Evolutionary conservation across 2,888 invertebrate genomes (phyloP).

Genomic region (Synergus itoensis): DNA sequence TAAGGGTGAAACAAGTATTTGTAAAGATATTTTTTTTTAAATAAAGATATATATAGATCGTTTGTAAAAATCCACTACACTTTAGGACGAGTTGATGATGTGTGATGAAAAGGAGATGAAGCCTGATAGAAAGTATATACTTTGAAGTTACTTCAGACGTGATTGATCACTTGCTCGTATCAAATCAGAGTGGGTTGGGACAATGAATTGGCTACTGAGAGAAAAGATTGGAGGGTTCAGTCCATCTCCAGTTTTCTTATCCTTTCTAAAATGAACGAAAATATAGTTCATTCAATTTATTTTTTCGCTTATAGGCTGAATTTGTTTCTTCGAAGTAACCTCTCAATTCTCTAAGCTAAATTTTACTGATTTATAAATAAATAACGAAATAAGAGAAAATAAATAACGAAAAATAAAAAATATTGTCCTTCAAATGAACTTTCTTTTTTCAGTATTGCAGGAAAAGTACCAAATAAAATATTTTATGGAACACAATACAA

Average conservation of each 20-base stretch:
- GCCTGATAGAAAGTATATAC: neutral
- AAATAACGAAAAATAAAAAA: neutral
- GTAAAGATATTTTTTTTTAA: neutral
- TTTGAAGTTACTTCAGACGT: neutral
- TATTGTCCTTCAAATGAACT: neutral
- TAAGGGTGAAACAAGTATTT: no score
- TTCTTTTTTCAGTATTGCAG: neutral
- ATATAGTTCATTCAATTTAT: neutral
- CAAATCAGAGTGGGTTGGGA: conserved; percentile 5
- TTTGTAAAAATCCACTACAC: neutral
- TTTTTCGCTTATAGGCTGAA: neutral
- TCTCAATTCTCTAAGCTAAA: conserved; percentile 13
- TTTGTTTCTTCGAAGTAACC: neutral
- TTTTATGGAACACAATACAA: neutral
- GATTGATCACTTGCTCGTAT: conserved; percentile 7
- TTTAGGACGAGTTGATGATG: neutral
- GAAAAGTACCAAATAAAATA: neutral
- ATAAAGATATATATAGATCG: neutral
- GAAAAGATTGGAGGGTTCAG: neutral
- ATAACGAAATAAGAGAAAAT: neutral
- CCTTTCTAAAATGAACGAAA: neutral
- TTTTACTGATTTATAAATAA: neutral
- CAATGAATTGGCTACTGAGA: neutral
- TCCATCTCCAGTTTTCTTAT: neutral
- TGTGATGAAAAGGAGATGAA: neutral